Percentiles rank a stretch among this genome's conserved stretches.
Conservation (phyloP, 2,888 invertebrate species). For the Ypsolopha scabrella region DNA sequence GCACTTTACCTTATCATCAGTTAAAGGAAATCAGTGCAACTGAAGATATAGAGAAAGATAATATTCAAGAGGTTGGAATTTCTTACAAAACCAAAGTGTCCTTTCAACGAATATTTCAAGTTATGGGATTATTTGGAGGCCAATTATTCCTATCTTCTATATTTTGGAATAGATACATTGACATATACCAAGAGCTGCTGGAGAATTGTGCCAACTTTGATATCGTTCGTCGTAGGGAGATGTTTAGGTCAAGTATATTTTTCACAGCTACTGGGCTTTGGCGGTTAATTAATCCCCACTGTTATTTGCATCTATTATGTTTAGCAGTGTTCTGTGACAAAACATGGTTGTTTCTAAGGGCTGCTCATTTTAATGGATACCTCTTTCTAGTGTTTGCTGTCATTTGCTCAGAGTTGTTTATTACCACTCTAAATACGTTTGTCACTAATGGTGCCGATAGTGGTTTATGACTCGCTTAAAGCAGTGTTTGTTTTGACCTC, state of each 20-base stretch:
- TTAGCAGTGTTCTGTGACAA: constrained; percentile 86
- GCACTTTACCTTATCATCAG: constrained; percentile 63
- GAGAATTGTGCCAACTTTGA: constrained; percentile 72
- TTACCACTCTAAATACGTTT: constrained; percentile 31
- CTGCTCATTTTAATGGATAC: constrained; percentile 79
- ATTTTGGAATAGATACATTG: constrained; percentile 88
- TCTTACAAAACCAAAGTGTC: constrained; percentile 77
- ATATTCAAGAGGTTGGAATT: constrained; percentile 59
- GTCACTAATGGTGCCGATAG: background rate
- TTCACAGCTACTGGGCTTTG: constrained; percentile 80
- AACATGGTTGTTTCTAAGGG: constrained; percentile 80
- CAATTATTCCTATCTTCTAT: constrained; percentile 81
- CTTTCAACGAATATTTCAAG: constrained; percentile 74
- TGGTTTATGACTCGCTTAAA: background rate
- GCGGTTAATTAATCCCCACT: constrained; percentile 85
- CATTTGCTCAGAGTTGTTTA: constrained; percentile 79
- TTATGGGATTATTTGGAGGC: constrained; percentile 74
- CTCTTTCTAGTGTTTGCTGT: constrained; percentile 75
- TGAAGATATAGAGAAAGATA: constrained; percentile 57
- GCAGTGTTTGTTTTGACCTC: background rate
- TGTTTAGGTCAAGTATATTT: constrained; percentile 80
- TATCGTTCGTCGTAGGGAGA: constrained; percentile 60
- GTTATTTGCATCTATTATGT: constrained; percentile 79
- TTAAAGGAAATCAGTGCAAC: constrained; percentile 50
- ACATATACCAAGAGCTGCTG: constrained; percentile 80